Evolutionary conservation across 2,888 invertebrate genomes (phyloP).

Genomic region (Orthosia cruda): DNA sequence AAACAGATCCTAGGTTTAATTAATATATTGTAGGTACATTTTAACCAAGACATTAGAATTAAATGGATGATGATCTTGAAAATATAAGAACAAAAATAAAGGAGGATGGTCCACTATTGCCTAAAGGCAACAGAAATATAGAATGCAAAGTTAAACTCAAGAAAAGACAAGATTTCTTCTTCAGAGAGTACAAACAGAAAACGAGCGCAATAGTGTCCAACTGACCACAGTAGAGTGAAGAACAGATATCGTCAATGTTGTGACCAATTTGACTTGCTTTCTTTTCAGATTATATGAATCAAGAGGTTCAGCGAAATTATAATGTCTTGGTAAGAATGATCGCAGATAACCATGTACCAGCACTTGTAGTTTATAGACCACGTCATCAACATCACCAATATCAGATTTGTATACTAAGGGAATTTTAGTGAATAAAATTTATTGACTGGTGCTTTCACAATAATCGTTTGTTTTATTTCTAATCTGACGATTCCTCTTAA

Average conservation of each 20-base stretch:
- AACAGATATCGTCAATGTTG: not conserved
- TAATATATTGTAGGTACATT: constrained; percentile 44
- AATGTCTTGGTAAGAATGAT: constrained; percentile 33
- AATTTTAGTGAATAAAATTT: constrained; percentile 90
- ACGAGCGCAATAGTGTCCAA: not conserved
- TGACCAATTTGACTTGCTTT: not conserved
- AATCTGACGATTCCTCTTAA: not conserved
- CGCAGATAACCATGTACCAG: constrained; percentile 56
- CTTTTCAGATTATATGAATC: too few species aligned
- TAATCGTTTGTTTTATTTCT: constrained; percentile 88
- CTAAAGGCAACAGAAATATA: not conserved
- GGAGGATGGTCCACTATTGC: not conserved
- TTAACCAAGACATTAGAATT: constrained; percentile 32
- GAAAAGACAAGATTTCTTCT: not conserved
- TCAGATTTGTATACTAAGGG: constrained; percentile 88
- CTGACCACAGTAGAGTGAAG: not conserved
- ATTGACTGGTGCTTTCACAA: constrained; percentile 92
- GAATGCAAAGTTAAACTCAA: not conserved
- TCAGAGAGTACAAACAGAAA: not conserved
- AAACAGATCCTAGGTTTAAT: constrained; percentile 57
- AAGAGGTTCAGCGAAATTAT: not conserved
- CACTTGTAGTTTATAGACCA: constrained; percentile 74
- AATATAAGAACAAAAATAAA: not conserved
- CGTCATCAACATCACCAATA: constrained; percentile 71
- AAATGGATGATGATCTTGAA: not conserved